Evolutionary conservation across 2,888 invertebrate species (phyloP).

Genomic region (Dexiosoma caninum): DNA sequence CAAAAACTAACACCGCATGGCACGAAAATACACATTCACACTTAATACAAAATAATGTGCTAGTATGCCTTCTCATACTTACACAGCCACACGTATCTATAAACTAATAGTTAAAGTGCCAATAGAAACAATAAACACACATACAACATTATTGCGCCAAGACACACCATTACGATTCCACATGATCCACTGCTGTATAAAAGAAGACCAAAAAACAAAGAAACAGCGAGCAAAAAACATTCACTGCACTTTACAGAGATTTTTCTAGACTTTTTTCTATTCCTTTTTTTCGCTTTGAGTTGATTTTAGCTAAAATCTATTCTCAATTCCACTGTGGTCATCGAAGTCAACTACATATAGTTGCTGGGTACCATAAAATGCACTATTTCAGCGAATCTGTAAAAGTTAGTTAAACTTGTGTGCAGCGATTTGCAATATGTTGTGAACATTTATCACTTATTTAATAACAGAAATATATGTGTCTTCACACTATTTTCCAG

Average conservation of each 20-base stretch:
- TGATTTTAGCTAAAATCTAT: conserved; percentile 58
- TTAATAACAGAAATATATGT: too few relatives aligned
- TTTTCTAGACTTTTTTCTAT: conserved; percentile 1
- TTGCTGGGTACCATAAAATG: conserved; percentile 39
- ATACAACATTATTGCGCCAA: background rate
- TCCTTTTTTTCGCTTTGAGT: conserved; percentile 34
- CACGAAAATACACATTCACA: background rate
- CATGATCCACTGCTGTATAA: background rate
- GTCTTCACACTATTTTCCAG: too few relatives aligned
- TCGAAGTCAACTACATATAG: conserved; percentile 54
- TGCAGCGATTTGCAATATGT: background rate
- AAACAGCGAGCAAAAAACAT: background rate
- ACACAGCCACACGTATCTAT: conserved; percentile 5
- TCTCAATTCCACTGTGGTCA: conserved; percentile 58
- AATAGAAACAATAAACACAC: conserved; percentile 47
- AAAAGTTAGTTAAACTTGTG: background rate
- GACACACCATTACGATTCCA: background rate
- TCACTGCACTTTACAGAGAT: conserved; percentile 31
- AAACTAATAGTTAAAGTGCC: conserved; percentile 51
- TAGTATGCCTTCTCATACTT: background rate
- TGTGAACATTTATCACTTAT: too few relatives aligned
- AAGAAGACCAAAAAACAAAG: background rate
- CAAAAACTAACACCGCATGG: background rate
- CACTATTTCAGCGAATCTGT: background rate
- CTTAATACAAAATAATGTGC: background rate